These are phyloP conservation scores for Lethocerus indicus DNA, from an alignment of 1,140 invertebrate species.

Conservation along the genomic window DNA sequence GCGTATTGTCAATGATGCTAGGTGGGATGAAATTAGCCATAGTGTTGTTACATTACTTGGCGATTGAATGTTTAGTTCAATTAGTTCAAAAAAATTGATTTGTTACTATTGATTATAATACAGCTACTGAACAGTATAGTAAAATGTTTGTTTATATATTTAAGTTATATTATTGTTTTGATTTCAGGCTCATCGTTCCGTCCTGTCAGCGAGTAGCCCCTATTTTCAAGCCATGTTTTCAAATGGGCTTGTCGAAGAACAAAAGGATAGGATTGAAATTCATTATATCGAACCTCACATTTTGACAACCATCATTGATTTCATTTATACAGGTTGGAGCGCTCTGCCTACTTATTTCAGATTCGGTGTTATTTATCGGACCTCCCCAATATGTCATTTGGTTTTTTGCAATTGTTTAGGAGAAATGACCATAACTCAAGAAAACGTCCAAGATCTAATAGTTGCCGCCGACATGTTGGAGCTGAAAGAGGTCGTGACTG, in stretches of 20 bases:
- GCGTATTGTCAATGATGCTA: no score
- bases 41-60: no score
- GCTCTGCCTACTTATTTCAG: background rate
- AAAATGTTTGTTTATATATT: background rate
- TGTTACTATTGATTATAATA: no score
- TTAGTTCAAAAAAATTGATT: no score
- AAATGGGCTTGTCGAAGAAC: conserved; percentile 61
- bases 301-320: conserved; percentile 59
- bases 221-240: conserved; percentile 96
- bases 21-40: no score
- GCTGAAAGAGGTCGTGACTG: conserved; percentile 64
- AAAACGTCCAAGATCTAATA: conserved; percentile 78
- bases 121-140: background rate
- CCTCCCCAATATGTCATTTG: background rate
- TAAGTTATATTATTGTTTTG: background rate
- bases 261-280: conserved; percentile 56
- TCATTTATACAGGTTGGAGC: conserved; percentile 66
- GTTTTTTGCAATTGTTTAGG: conserved; percentile 22
- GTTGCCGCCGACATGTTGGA: conserved; percentile 87
- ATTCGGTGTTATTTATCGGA: background rate
- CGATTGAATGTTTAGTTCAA: no score
- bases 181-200: conserved; percentile 70
- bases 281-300: conserved; percentile 57
- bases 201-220: conserved; percentile 79
- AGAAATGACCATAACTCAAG: conserved; percentile 35